phyloP scores from a whole-genome alignment of 2,113 vertebrate species.

The Pygathrix nemaeus region DNA sequence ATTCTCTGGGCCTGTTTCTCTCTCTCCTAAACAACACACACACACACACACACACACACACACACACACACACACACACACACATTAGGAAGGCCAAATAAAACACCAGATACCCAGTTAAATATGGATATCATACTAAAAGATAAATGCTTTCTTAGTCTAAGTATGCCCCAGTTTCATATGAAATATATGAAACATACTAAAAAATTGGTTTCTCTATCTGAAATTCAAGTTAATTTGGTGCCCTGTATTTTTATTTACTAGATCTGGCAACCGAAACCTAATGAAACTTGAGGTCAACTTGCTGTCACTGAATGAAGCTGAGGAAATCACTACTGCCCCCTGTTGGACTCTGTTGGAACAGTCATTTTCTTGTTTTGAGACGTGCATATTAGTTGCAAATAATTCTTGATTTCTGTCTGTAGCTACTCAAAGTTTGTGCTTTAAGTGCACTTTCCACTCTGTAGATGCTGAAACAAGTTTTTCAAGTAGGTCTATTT shows the following conservation, averaged over 20 bases:
- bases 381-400: not conserved
- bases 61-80: too few relatives aligned
- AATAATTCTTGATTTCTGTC: not conserved
- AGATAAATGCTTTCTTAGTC: not conserved
- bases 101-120: not conserved
- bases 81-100: not conserved
- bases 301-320: not conserved
- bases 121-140: not conserved
- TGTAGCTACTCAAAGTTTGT: not conserved
- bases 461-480: not conserved
- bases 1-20: not conserved
- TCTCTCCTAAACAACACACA: not conserved
- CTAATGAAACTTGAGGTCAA: not conserved
- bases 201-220: not conserved
- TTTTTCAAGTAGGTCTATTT: not conserved
- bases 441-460: not conserved
- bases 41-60: too few relatives aligned
- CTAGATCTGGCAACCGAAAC: not conserved
- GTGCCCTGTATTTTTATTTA: not conserved
- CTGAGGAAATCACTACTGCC: not conserved
- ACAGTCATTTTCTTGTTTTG: not conserved
- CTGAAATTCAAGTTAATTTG: conserved; percentile 19
- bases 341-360: not conserved
- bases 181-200: not conserved
- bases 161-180: not conserved